Evolutionary conservation across 1,140 invertebrate genomes (phyloP), one percentile per base, ranked within the genome.

Genomic region (Drosophila punjabiensis): DNA sequence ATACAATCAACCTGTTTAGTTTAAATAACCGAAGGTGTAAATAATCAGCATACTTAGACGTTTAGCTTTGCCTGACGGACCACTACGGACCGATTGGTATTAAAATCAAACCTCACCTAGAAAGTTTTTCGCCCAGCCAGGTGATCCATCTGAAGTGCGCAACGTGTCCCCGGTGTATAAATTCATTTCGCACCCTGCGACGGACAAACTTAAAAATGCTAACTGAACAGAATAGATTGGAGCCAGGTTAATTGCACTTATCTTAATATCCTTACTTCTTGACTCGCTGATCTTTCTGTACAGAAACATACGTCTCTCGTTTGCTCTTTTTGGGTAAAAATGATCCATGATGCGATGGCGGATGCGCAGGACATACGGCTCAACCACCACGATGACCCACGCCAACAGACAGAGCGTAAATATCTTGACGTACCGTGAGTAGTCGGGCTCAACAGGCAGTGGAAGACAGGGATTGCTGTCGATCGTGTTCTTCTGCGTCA

Each of bases 311-410:
- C 96, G 95, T 20, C 97, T 94, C 50, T 96, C 95, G 48, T 95
- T 95, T 0, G 96, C 96, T 37, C 96, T 94, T 10, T 95, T 93
- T 0, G 97, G 97, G 88, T 97, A 95, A 92, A 97, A 97, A 50
- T 95, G 94, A 1, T 94, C 95, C 95, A 97, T 96, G 0, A 98
- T 95, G 2, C 96, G 88, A 66, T 97, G 96, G 14, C 97, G 95
- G 1, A 97, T 87, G 28, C 98, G 94, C 5, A 98, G 92, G 2
- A 96, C 96, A 79, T 98, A 98, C 0, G 97, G 97, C 93, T 98
- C 96, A 8, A 96, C 94, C 6, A 97, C 71, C 0, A 96, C 93
- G 60, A 97, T 94, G 28, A 97, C 93, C 95, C 96, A 95, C 48
- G 95, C 95, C 4, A 96, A 79, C 0, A 94, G 62, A 37, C 96